Percentiles rank a stretch among this genome's conserved stretches.
Evolutionary conservation across 1,140 invertebrate genomes (phyloP).

Genomic region (Mya arenaria): DNA sequence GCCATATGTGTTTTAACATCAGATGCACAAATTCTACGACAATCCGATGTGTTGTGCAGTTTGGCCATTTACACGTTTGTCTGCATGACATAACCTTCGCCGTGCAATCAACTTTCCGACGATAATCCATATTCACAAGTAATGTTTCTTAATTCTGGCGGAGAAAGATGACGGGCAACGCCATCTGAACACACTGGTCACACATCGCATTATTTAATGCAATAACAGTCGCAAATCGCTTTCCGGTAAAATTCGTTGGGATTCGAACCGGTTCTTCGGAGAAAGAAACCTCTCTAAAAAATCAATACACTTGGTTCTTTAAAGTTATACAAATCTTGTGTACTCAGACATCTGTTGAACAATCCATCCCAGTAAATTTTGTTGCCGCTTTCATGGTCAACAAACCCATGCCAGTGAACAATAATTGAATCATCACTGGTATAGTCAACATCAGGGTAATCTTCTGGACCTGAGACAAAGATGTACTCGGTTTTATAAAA

Average conservation of each 20-base stretch:
- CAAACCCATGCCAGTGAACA: slow-evolving; percentile 63
- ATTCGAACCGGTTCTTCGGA: not conserved
- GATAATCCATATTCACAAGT: slow-evolving; percentile 34
- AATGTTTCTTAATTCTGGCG: slow-evolving; percentile 43
- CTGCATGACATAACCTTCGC: slow-evolving; percentile 52
- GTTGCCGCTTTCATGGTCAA: slow-evolving; percentile 67
- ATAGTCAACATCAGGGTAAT: slow-evolving; percentile 61
- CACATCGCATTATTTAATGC: slow-evolving; percentile 62
- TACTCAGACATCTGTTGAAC: slow-evolving; percentile 31
- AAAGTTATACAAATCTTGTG: slow-evolving; percentile 30
- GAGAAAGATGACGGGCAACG: slow-evolving; percentile 46
- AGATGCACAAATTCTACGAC: not conserved
- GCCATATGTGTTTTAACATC: not conserved
- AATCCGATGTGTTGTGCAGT: not conserved
- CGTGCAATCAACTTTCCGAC: slow-evolving; percentile 28
- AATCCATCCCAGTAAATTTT: slow-evolving; percentile 55
- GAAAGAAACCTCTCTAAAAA: not conserved
- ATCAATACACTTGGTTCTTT: not conserved
- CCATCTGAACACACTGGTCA: slow-evolving; percentile 61
- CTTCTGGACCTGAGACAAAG: not conserved
- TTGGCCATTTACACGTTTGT: slow-evolving; percentile 32
- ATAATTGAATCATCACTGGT: slow-evolving; percentile 44
- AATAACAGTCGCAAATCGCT: slow-evolving; percentile 43
- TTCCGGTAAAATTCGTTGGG: slow-evolving; percentile 46
- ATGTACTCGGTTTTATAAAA: too few relatives aligned